Evolutionary conservation across 1,140 invertebrate genomes (phyloP).

Genomic region (Xylocopa sonorina): DNA sequence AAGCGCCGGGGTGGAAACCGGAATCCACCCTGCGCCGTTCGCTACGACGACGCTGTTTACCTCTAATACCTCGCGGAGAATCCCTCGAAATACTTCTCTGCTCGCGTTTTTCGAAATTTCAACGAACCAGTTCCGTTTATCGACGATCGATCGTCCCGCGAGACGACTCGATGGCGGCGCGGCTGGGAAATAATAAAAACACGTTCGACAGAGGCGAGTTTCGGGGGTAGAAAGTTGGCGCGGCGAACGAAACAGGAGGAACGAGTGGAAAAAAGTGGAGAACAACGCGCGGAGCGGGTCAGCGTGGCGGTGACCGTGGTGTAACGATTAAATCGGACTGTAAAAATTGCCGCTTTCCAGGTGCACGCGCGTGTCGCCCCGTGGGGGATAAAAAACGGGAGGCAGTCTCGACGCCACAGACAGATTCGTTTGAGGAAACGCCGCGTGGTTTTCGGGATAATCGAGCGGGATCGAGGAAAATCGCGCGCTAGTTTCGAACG

Average conservation of each 20-base stretch:
- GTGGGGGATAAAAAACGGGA: not conserved
- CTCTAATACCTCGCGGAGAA: no score
- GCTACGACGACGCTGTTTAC: no score
- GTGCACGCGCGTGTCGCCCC: not conserved
- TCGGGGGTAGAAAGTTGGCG: not conserved
- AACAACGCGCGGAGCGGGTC: not conserved
- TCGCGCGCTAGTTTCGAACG: no score
- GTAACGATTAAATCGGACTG: conserved; percentile 1
- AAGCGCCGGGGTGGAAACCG: not conserved
- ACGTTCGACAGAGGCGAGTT: not conserved
- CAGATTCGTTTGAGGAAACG: not conserved
- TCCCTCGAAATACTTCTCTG: no score
- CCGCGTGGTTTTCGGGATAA: no score
- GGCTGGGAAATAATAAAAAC: not conserved
- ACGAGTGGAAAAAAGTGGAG: not conserved
- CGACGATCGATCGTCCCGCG: not conserved
- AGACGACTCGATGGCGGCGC: not conserved
- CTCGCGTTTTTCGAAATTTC: not conserved
- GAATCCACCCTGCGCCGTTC: not conserved
- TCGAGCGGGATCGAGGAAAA: no score
- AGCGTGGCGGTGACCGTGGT: not conserved
- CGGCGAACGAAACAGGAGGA: not conserved
- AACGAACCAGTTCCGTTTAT: not conserved
- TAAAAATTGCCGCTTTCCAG: not conserved
- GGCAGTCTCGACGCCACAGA: not conserved